Evolutionary conservation across 2,888 invertebrate species (phyloP).

Genomic region (Lithophane socia): DNA sequence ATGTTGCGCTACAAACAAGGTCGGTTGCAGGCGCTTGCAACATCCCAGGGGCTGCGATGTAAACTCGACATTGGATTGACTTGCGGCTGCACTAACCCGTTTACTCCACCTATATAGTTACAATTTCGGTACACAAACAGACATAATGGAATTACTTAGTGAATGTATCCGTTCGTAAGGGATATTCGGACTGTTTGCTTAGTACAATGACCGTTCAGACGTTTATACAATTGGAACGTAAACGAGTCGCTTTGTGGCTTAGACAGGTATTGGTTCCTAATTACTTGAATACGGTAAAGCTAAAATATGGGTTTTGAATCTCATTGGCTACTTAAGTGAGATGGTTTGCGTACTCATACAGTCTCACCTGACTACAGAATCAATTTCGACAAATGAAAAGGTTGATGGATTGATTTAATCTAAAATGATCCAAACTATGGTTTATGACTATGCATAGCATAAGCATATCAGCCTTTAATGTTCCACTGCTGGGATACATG

Average conservation of each 20-base stretch:
- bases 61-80: conserved; percentile 83
- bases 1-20: conserved; percentile 38
- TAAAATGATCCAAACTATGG: not conserved
- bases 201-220: conserved; percentile 34
- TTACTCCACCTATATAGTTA: conserved; percentile 65
- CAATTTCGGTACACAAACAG: conserved; percentile 57
- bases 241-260: conserved; percentile 19
- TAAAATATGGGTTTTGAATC: not conserved
- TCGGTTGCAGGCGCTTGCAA: conserved; percentile 25
- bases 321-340: not conserved
- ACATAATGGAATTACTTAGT: conserved; percentile 66
- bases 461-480: too few relatives aligned
- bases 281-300: not conserved
- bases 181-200: conserved; percentile 46
- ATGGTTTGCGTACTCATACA: not conserved
- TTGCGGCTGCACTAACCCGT: conserved; percentile 70
- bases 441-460: too few relatives aligned
- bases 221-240: conserved; percentile 31
- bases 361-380: not conserved
- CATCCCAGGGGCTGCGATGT: conserved; percentile 63
- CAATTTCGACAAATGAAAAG: not conserved
- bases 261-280: conserved; percentile 21
- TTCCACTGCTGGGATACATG: too few relatives aligned
- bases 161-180: conserved; percentile 58
- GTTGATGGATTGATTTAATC: not conserved